Evolutionary conservation across 2,113 vertebrate genomes (phyloP).

Genomic region (Nothocercus julius): DNA sequence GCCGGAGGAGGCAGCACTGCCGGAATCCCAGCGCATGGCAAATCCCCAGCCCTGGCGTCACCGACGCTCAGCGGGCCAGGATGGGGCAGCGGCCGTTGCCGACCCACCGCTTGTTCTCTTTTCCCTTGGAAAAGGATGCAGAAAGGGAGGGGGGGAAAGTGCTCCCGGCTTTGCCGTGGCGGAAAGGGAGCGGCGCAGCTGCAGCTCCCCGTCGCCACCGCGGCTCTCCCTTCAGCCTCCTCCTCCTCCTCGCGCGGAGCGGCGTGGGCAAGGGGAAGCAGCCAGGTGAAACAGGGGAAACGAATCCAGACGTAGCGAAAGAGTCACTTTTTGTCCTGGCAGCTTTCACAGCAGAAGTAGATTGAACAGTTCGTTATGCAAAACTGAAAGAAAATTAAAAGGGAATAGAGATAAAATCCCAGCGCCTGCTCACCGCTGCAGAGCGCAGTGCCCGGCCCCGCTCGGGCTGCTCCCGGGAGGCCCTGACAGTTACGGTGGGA

Average conservation of each 20-base stretch:
- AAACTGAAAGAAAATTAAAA: background rate
- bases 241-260: background rate
- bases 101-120: too few species aligned
- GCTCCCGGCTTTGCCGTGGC: too few species aligned
- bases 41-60: rapidly evolving
- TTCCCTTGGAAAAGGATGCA: too few species aligned
- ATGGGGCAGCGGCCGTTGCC: too few species aligned
- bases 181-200: too few species aligned
- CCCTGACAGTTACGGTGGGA: background rate
- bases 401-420: too few species aligned
- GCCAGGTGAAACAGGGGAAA: conserved; percentile 12
- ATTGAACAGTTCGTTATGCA: background rate
- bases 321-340: background rate
- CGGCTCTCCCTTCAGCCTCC: background rate
- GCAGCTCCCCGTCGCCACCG: rapidly evolving
- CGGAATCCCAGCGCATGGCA: background rate
- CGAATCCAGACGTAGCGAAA: background rate
- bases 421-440: background rate
- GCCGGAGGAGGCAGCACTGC: background rate
- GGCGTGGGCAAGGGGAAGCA: background rate
- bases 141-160: too few species aligned
- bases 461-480: background rate
- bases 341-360: background rate
- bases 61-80: too few species aligned
- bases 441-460: rapidly evolving